Base-by-base conservation (phyloP, 2,888 invertebrate genomes). In the Poecilobothrus nobilitatus region DNA sequence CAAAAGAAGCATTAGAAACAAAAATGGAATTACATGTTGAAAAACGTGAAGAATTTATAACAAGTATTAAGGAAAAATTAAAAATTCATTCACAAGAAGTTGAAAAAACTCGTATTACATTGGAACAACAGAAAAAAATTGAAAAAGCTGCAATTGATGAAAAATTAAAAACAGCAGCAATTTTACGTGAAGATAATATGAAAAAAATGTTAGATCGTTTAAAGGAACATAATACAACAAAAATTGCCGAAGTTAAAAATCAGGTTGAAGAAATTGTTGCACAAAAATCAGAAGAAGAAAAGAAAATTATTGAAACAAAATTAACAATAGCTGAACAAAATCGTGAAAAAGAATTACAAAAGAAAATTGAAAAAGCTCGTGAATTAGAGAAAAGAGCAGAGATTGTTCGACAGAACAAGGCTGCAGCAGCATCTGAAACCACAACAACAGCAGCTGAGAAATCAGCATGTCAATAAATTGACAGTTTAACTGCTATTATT, bases 331-430 rank as follows among this genome's bases (percentile, higher is more conserved):
- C 92, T 73, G 91, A 92, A 82, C 88, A 88, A 81, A 94, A 94
- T 80, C 87, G 94, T 74, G 91, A 91, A 81, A 89, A 89, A 82
- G 92, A 92, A 83, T 87, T 93, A 73, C 90, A 91, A 84, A 91
- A 90, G 83, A 91, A 91, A 84, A 85, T 94, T 81, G 92, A 93
- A 81, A 88, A 88, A 81, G 88, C 90, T 78, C 91, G 91, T 83
- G 90, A 91, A 83, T 84, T 95, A 95, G 95, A 95, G 84, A 90
- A 91, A 78, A 93, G 93, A 79, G 94, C 94, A 67, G 94, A 94
- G 82, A 83, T 91, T 76, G 95, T 95, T 75, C 91, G 95, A 77
- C 93, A 92, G 85, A 95, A 95, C 83, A 95, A 94, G 84, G 89
- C 88, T 77, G 78, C 79, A 37, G 18, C 34, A 65, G 37, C 33